phyloP scores from a whole-genome alignment of 2,888 invertebrate species.

The Nematopogon swammerdamellus region DNA sequence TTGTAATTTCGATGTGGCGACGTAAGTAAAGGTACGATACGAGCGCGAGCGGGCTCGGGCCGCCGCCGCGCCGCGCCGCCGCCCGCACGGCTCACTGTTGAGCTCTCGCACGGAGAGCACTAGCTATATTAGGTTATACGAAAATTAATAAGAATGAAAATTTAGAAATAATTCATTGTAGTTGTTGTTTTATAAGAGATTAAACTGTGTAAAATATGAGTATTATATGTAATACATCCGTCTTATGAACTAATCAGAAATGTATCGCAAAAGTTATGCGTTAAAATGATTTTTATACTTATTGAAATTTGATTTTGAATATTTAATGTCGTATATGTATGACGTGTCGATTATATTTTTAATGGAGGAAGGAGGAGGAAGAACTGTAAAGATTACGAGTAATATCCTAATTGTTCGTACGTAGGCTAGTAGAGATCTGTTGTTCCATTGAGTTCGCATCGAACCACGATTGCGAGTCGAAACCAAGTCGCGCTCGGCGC shows the following conservation, averaged over 20 bases:
- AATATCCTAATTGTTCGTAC: neutral
- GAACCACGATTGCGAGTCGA: too few species aligned
- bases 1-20: conserved; percentile 25
- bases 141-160: conserved; percentile 27
- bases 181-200: conserved; percentile 52
- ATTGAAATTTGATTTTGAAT: conserved; percentile 47
- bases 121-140: conserved; percentile 20
- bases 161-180: conserved; percentile 44
- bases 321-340: conserved; percentile 40
- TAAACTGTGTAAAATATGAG: conserved; percentile 29
- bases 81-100: conserved; percentile 11
- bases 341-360: conserved; percentile 33
- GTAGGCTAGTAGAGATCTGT: neutral
- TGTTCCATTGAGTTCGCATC: neutral
- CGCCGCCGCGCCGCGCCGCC: conserved; percentile 4
- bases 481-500: conserved; percentile 1
- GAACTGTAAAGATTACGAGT: neutral
- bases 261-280: conserved; percentile 37
- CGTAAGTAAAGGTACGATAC: too few species aligned
- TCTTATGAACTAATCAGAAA: conserved; percentile 48
- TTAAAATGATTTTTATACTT: conserved; percentile 50
- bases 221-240: conserved; percentile 51
- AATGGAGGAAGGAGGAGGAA: conserved; percentile 18
- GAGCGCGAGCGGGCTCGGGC: conserved; percentile 7
- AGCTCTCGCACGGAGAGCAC: neutral